Conservation (phyloP, 2,888 invertebrate species). For the Rhagium mordax region DNA sequence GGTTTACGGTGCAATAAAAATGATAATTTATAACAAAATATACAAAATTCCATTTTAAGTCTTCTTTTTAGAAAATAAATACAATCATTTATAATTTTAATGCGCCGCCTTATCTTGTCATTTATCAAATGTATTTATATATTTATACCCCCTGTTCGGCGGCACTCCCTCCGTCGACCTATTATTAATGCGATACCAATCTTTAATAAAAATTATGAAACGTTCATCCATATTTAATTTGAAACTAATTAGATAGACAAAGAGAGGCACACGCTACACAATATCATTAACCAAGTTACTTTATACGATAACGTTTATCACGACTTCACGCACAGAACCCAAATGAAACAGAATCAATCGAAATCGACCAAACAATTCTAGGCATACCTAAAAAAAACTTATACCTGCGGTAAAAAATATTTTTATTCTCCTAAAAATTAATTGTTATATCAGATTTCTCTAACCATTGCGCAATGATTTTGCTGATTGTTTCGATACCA, state of each 20-base stretch:
- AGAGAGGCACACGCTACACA: constrained; percentile 34
- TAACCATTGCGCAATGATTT: no score
- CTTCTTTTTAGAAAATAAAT: constrained; percentile 58
- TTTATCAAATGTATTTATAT: constrained; percentile 57
- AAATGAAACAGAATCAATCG: constrained; percentile 44
- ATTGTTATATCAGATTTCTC: no score
- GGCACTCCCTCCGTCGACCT: constrained; percentile 53
- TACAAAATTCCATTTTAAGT: constrained; percentile 64
- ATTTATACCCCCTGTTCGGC: constrained; percentile 47
- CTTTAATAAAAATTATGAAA: constrained; percentile 68
- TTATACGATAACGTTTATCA: constrained; percentile 44
- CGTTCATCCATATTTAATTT: constrained; percentile 63
- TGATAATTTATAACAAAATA: constrained; percentile 71
- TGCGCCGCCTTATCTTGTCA: constrained; percentile 55
- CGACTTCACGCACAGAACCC: constrained; percentile 28
- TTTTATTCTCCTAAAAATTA: no score
- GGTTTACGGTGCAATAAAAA: constrained; percentile 70
- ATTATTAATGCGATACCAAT: constrained; percentile 68
- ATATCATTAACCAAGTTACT: constrained; percentile 43
- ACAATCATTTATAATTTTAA: constrained; percentile 63
- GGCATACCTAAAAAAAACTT: no score
- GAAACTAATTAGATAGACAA: constrained; percentile 50
- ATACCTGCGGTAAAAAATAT: no score
- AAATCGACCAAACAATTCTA: constrained; percentile 44
- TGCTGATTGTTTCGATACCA: no score